Conservation (phyloP, 2,797 vertebrate genomes). For the Scomberomorus guttatus region DNA sequence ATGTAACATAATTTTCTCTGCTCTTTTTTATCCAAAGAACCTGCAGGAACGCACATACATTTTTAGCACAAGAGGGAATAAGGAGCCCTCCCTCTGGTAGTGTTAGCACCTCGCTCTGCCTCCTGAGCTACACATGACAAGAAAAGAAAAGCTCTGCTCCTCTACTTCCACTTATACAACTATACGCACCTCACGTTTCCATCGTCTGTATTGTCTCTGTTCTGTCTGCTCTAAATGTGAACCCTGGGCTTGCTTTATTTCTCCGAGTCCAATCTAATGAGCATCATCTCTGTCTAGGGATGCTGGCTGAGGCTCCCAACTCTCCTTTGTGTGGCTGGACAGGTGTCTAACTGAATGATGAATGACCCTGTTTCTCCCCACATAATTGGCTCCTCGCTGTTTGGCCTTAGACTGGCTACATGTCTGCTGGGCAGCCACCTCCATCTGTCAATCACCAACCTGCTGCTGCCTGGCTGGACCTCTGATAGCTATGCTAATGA, state of each 20-base stretch:
- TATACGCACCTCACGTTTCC: slow-evolving; percentile 10
- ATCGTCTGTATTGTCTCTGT: slow-evolving; percentile 41
- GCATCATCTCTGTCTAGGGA: slow-evolving; percentile 74
- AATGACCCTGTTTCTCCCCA: slow-evolving; percentile 82
- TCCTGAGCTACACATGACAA: background rate
- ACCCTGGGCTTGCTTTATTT: slow-evolving; percentile 60
- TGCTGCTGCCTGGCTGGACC: slow-evolving; percentile 78
- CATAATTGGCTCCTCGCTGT: slow-evolving; percentile 84
- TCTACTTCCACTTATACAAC: background rate
- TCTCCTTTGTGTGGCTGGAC: slow-evolving; percentile 81
- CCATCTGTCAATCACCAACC: slow-evolving; percentile 84
- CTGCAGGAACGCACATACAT: background rate
- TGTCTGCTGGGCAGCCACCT: slow-evolving; percentile 80
- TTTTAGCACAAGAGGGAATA: background rate
- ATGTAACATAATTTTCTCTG: background rate
- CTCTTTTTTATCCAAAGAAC: background rate
- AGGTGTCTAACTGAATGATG: slow-evolving; percentile 86
- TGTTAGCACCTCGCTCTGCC: background rate
- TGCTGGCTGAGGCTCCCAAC: slow-evolving; percentile 50
- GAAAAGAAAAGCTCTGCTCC: background rate
- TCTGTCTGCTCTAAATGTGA: slow-evolving; percentile 65
- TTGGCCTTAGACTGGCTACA: slow-evolving; percentile 74
- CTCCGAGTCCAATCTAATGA: slow-evolving; percentile 79
- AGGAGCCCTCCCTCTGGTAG: background rate
- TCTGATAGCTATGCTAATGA: slow-evolving; percentile 87